phyloP scores from a whole-genome alignment of 2,797 vertebrate species.

The Danio jaintianensis region DNA sequence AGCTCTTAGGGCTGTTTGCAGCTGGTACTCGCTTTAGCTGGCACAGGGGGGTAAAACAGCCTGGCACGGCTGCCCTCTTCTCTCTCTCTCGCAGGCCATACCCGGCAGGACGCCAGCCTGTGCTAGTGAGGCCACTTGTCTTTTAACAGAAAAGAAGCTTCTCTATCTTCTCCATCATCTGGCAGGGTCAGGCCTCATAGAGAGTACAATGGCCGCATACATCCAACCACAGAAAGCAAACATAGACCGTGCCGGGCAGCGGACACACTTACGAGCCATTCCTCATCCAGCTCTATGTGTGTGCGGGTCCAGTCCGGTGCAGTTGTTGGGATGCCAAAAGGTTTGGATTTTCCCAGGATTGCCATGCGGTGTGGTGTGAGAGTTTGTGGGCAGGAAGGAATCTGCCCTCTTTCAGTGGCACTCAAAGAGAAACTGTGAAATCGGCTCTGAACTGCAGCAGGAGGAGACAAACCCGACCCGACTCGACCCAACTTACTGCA shows the following conservation, averaged over 20 bases:
- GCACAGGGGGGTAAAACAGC: slow-evolving; percentile 35
- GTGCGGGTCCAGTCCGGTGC: slow-evolving; percentile 51
- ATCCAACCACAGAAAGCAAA: slow-evolving; percentile 72
- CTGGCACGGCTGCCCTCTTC: slow-evolving; percentile 38
- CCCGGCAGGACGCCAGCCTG: slow-evolving; percentile 78
- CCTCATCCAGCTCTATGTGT: slow-evolving; percentile 10
- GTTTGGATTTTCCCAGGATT: slow-evolving; percentile 84
- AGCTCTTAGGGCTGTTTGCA: slow-evolving; percentile 64
- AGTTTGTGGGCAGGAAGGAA: slow-evolving; percentile 84
- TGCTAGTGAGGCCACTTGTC: slow-evolving; percentile 75
- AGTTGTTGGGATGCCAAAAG: slow-evolving; percentile 79
- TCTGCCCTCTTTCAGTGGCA: slow-evolving; percentile 80
- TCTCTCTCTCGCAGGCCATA: slow-evolving; percentile 44
- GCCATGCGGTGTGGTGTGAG: slow-evolving; percentile 63
- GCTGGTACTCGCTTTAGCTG: slow-evolving; percentile 56
- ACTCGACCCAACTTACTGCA: slow-evolving; percentile 59
- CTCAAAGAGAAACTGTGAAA: slow-evolving; percentile 84
- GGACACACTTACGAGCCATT: slow-evolving; percentile 70
- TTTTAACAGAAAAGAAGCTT: slow-evolving; percentile 76
- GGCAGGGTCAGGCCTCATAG: slow-evolving; percentile 70
- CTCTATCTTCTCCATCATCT: slow-evolving; percentile 76
- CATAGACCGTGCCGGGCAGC: slow-evolving; percentile 71
- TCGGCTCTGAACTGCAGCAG: slow-evolving; percentile 80
- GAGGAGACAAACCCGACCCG: slow-evolving; percentile 62
- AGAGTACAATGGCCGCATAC: slow-evolving; percentile 72